phyloP scores from a whole-genome alignment of 2,888 invertebrate species.

The Eueremaeus valkanovi region DNA sequence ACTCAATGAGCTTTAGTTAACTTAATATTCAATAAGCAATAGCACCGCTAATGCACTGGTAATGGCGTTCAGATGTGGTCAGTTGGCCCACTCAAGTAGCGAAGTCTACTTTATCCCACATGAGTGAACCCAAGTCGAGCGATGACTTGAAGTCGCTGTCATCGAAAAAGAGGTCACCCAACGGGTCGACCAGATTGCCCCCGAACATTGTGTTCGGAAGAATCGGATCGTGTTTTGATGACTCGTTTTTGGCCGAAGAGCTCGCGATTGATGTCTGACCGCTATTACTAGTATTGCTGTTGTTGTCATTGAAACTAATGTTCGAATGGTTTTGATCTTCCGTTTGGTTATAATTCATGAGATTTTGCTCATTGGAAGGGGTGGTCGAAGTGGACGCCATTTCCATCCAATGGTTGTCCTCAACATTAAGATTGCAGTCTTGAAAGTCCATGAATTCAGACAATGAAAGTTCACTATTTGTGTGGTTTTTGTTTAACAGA shows the following conservation, averaged over 20 bases:
- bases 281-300: not conserved
- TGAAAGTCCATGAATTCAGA: constrained; percentile 40
- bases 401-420: constrained; percentile 33
- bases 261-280: not conserved
- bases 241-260: not conserved
- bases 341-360: not conserved
- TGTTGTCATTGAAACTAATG: constrained; percentile 3
- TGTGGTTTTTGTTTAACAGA: not conserved
- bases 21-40: not conserved
- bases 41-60: not conserved
- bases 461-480: constrained; percentile 28
- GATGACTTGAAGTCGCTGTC: constrained; percentile 64
- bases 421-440: constrained; percentile 36
- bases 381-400: constrained; percentile 28
- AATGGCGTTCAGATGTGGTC: not conserved
- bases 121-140: constrained; percentile 58
- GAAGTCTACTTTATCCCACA: constrained; percentile 72
- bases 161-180: constrained; percentile 59
- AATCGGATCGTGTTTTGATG: constrained; percentile 38
- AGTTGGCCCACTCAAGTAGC: constrained; percentile 57
- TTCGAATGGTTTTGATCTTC: constrained; percentile 15
- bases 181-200: constrained; percentile 10
- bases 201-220: constrained; percentile 38
- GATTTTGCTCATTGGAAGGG: not conserved
- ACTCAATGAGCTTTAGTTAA: constrained; percentile 7